phyloP scores from a whole-genome alignment of 1,140 invertebrate species.

The Lerema accius region DNA sequence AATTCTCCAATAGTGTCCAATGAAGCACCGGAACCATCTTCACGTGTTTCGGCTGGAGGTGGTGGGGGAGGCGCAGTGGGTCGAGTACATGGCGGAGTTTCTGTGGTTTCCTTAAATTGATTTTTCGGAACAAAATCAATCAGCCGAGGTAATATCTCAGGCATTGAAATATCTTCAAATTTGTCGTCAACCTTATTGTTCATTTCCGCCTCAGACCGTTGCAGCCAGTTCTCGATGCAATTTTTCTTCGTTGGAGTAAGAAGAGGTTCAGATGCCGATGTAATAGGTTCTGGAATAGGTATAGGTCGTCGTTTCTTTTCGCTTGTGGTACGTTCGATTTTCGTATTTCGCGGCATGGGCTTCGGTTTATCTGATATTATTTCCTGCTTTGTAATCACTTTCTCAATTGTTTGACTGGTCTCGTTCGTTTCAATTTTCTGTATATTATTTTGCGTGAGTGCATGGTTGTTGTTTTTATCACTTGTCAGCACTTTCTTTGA shows the following conservation, averaged over 20 bases:
- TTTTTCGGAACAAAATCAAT: slow-evolving; percentile 87
- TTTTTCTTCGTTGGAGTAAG: slow-evolving; percentile 80
- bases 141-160: slow-evolving; percentile 84
- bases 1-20: slow-evolving; percentile 87
- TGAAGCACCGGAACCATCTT: slow-evolving; percentile 77
- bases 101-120: slow-evolving; percentile 68
- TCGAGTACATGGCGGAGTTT: slow-evolving; percentile 51
- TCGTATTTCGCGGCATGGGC: slow-evolving; percentile 76
- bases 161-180: slow-evolving; percentile 56
- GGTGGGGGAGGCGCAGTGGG: slow-evolving; percentile 66
- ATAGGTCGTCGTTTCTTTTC: slow-evolving; percentile 67
- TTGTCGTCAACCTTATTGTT: slow-evolving; percentile 64
- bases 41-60: slow-evolving; percentile 67
- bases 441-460: slow-evolving; percentile 43
- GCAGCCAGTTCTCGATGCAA: slow-evolving; percentile 80
- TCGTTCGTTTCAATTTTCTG: slow-evolving; percentile 44
- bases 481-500: slow-evolving; percentile 49
- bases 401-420: slow-evolving; percentile 38
- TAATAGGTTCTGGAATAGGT: slow-evolving; percentile 56
- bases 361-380: slow-evolving; percentile 61
- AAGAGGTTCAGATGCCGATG: slow-evolving; percentile 61
- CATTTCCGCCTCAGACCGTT: slow-evolving; percentile 78
- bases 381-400: slow-evolving; percentile 45
- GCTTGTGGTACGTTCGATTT: slow-evolving; percentile 66
- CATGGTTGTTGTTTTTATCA: slow-evolving; percentile 75